Percentiles rank a stretch among this genome's conserved stretches.
These are phyloP conservation scores for Actinia equina DNA, from an alignment of 64 coral and sea anemone genomes.

Conservation along the genomic window DNA sequence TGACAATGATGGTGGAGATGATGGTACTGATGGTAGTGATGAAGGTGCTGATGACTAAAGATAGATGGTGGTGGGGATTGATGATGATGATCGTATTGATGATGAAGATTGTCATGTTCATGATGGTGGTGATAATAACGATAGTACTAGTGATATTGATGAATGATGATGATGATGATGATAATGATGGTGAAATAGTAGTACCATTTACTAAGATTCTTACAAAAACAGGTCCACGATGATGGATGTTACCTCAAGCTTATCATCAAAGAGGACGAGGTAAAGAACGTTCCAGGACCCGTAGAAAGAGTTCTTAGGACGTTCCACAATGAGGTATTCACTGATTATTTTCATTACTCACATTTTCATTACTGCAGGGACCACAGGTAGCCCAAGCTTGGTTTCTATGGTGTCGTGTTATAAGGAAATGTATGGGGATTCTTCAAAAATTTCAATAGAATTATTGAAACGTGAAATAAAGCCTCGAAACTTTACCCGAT, in stretches of 20 bases:
- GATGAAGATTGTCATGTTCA: not conserved
- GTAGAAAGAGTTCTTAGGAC: conserved; percentile 77
- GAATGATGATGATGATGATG: not conserved
- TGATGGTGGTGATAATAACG: not conserved
- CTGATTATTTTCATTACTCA: too few relatives aligned
- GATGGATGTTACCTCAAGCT: conserved; percentile 89
- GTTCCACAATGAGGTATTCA: conserved; percentile 76
- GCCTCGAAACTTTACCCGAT: too few relatives aligned
- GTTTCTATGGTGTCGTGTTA: too few relatives aligned
- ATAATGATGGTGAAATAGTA: not conserved
- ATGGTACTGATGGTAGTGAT: not conserved
- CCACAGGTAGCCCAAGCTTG: too few relatives aligned
- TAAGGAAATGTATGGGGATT: too few relatives aligned
- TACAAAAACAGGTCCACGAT: conserved; percentile 46
- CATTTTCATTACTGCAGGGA: too few relatives aligned
- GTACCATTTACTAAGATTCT: not conserved
- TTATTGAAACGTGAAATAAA: too few relatives aligned
- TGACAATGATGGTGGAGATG: not conserved
- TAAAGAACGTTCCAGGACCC: conserved; percentile 73
- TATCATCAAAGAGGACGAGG: conserved; percentile 74
- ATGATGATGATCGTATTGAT: not conserved
- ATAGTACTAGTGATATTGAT: too few relatives aligned
- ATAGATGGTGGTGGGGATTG: not conserved
- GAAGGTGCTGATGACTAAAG: not conserved
- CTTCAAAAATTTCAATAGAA: too few relatives aligned